Evolutionary conservation across 2,888 invertebrate species (phyloP), one percentile per base, ranked within the genome.

Genomic region (Drosophila flavopinicola): DNA sequence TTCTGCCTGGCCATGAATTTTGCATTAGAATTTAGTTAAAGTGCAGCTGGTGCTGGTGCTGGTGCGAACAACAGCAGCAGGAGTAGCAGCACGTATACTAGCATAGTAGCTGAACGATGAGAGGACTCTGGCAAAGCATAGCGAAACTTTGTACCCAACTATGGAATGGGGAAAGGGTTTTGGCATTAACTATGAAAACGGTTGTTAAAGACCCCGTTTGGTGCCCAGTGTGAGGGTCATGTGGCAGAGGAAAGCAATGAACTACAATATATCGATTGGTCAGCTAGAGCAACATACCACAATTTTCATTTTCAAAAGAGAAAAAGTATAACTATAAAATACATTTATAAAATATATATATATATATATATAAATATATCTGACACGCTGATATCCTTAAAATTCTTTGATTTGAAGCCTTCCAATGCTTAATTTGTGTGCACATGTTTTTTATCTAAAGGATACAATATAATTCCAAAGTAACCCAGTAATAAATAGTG

Each of bases 11-110:
- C 67, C 83, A 87, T 83, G 83, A 83, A 87, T 83, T 82, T 83
- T 83, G 73, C 73, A 83, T 85, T 75, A 85, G 85, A 87, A 74
- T 85, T 83, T 83, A 78, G 87, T 78, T 87, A 87, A 83, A 83
- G 69, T 87, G 87, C 83, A 83, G 83, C 87, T 87, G 83, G 73
- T 78, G 83, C 85, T 53, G 60, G 63, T 68, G 47, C 37, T 25
- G n/a, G n/a, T n/a, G n/a, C n/a, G n/a, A 57, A 42, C 52, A 44
- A 29, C 25, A 6, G 20, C 1, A 37, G 24, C n/a, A 39, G 27
- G 10, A 32, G 39, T 5, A 20, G 37, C 39, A 61, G 37, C 39
- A 1, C 9, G 17, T 0, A 15, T n/a, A 32, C 5, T 30, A 29
- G 20, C n/a, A 30, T 20, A 29, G 54, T 47, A 61, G 41, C 41